Evolutionary conservation across 2,113 vertebrate genomes (phyloP), one percentile per base, ranked within the genome.

Genomic region (Narcine bancroftii): DNA sequence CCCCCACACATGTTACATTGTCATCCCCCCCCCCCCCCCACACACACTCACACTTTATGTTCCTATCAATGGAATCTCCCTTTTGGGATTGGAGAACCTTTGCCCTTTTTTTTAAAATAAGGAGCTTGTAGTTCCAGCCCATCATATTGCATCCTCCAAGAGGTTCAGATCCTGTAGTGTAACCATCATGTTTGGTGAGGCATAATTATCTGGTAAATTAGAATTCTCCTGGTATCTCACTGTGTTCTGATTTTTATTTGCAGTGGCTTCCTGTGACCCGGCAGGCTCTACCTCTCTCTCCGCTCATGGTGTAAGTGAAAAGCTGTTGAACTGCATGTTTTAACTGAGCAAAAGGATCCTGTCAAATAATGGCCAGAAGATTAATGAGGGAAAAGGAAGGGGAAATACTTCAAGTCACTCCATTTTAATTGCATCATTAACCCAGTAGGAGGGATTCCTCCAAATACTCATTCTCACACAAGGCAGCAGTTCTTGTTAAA

Each of bases 261-360:
- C 15, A 99, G 98, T 95, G 93, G 97, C 97, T 26, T 96, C 96
- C 72, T 99, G 98, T 94, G 97, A 99, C 92, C 98, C 98, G 1
- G 96, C 95, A 0, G 98, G 98, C 71, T 94, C 97, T 39, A 66
- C 36, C 24, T 91, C 89, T 69, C 63, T 33, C 89, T 29, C 89
- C 89, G 26, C 89, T 42, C 39, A 69, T 15, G 24, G 29, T 91
- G 89, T 91, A 53, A 91, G 89, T 91, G 29, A 69, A 47, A 83
- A 56, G n/a, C 29, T 17, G 33, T 85, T 56, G 29, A 87, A 36
- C 60, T 60, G 19, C 36, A 21, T 39, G 1, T 56, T 33, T 56
- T 15, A 83, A 83, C 79, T 15, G 26, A 17, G 19, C 13, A 39
- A 39, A 69, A 3, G 24, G 66, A 21, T 63, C 29, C 19, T 10